Evolutionary conservation across 1,140 invertebrate species (phyloP).

Genomic region (Meloidogyne hapla): DNA sequence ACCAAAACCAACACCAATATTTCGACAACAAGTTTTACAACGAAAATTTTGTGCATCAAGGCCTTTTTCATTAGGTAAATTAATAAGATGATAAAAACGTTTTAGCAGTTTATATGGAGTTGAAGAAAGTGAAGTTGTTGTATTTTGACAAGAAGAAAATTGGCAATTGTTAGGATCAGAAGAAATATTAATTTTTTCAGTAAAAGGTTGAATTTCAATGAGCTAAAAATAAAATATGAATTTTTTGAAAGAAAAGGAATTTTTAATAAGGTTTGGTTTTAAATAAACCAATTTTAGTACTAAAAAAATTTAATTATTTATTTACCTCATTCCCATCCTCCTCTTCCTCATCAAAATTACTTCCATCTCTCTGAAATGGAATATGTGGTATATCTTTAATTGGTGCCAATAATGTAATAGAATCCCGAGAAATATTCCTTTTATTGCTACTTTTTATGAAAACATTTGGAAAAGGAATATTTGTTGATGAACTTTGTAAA

Average conservation of each 20-base stretch:
- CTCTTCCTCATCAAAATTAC: neutral
- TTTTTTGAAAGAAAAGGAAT: neutral
- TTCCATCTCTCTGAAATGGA: conserved; percentile 14
- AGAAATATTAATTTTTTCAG: neutral
- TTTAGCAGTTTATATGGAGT: conserved; percentile 25
- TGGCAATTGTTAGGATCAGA: neutral
- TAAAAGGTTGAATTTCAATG: neutral
- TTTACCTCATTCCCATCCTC: conserved; percentile 1
- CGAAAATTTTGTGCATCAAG: conserved; percentile 53
- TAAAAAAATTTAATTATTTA: too few species aligned
- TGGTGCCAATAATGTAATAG: conserved; percentile 13
- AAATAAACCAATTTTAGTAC: too few species aligned
- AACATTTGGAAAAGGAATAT: neutral
- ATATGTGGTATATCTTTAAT: conserved; percentile 25
- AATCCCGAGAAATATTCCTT: conserved; percentile 8
- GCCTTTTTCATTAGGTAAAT: conserved; percentile 51
- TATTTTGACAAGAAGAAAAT: neutral
- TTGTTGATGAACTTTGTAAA: conserved; percentile 1
- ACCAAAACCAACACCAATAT: conserved; percentile 50
- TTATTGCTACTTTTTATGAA: neutral
- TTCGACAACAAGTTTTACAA: conserved; percentile 45
- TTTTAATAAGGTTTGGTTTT: too few species aligned
- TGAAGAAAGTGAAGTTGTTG: neutral
- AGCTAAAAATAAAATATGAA: conserved; percentile 4
- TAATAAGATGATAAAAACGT: conserved; percentile 37